A percentile compares a stretch with the other conserved stretches of the same genome.
Evolutionary conservation across 1,140 invertebrate genomes (phyloP).

Genomic region (Hyles euphorbiae): DNA sequence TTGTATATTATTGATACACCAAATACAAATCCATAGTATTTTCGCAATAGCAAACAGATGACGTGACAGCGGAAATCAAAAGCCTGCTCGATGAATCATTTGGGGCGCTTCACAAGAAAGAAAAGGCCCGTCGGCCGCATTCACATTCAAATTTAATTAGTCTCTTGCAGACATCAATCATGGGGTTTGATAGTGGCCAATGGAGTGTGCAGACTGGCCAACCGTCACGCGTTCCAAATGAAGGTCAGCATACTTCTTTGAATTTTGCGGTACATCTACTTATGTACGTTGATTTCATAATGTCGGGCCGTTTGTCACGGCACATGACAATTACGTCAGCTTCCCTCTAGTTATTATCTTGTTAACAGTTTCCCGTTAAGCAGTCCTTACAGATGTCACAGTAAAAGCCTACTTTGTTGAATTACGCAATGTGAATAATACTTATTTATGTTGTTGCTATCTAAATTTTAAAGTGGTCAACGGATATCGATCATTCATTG

Average conservation of each 20-base stretch:
- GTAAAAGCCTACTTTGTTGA: too few relatives aligned
- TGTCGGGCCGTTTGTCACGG: too few relatives aligned
- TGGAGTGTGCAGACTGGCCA: slow-evolving; percentile 24
- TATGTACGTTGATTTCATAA: too few relatives aligned
- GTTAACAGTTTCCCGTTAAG: background rate
- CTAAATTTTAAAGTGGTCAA: too few relatives aligned
- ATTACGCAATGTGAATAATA: too few relatives aligned
- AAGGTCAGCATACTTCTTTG: slow-evolving; percentile 30
- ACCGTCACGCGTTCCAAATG: slow-evolving; percentile 26
- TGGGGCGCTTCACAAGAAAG: slow-evolving; percentile 9
- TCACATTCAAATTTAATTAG: slow-evolving; percentile 15
- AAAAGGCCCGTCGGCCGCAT: slow-evolving; percentile 9
- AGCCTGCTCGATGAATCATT: slow-evolving; percentile 14
- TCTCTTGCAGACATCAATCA: slow-evolving; percentile 15
- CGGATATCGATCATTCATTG: background rate
- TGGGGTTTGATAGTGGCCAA: slow-evolving; percentile 30
- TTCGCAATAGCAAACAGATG: too few relatives aligned
- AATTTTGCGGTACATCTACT: slow-evolving; percentile 8
- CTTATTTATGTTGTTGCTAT: too few relatives aligned
- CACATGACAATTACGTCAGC: slow-evolving; percentile 12
- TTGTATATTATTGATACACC: too few relatives aligned
- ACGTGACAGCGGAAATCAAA: too few relatives aligned
- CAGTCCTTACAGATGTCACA: background rate
- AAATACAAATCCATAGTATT: too few relatives aligned
- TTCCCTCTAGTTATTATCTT: slow-evolving; percentile 1